phyloP scores from a whole-genome alignment of 2,113 vertebrate genomes.

The Narcine bancroftii region DNA sequence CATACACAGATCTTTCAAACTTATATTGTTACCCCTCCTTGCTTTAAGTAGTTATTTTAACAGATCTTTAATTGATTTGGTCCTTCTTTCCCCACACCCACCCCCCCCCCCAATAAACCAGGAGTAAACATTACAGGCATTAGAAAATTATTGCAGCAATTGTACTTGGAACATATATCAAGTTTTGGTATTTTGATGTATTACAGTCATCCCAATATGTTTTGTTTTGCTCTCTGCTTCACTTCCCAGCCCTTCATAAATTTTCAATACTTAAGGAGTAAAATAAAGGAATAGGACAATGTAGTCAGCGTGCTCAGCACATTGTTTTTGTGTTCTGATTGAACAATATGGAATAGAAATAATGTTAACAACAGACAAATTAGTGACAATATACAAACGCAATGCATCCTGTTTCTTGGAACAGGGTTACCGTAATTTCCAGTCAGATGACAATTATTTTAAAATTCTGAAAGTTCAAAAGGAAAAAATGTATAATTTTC shows the following conservation, averaged over 20 bases:
- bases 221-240: neutral
- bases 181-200: neutral
- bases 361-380: neutral
- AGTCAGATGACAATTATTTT: neutral
- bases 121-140: neutral
- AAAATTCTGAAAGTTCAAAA: slow-evolving; percentile 16
- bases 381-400: neutral
- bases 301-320: neutral
- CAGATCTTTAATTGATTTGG: neutral
- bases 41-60: too few species aligned
- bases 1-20: neutral
- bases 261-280: neutral
- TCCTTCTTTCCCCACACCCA: neutral
- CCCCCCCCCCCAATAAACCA: too few species aligned
- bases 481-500: too few species aligned
- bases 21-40: neutral
- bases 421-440: neutral
- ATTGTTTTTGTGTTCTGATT: neutral
- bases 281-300: neutral
- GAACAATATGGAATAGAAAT: neutral
- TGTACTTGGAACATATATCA: neutral
- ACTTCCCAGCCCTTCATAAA: slow-evolving; percentile 27
- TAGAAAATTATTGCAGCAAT: neutral
- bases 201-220: neutral
- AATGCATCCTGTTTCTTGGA: neutral